Evolutionary conservation across 2,888 invertebrate species (phyloP).

Genomic region (Drosophila subsilvestris): DNA sequence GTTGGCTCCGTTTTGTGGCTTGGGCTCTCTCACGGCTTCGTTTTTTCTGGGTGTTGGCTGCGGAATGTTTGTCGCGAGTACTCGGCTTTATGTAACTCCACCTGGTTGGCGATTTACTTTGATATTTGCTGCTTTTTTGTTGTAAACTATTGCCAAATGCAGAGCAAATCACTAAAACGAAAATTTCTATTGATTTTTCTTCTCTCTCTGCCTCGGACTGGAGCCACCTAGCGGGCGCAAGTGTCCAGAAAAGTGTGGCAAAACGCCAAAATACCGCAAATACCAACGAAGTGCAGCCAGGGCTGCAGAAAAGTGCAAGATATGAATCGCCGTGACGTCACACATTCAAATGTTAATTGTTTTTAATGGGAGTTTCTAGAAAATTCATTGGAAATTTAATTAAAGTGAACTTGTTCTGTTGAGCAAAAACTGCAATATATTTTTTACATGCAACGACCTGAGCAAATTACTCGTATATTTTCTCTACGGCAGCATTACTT

Average conservation of each 20-base stretch:
- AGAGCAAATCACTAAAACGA: constrained; percentile 74
- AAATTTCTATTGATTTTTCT: constrained; percentile 83
- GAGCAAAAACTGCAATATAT: neutral
- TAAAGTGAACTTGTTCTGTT: neutral
- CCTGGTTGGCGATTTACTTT: constrained; percentile 37
- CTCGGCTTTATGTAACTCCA: constrained; percentile 59
- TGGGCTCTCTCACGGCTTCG: constrained; percentile 56
- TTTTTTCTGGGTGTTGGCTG: constrained; percentile 69
- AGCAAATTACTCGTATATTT: neutral
- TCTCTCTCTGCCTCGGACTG: constrained; percentile 62
- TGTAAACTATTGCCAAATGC: constrained; percentile 71
- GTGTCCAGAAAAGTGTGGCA: constrained; percentile 29
- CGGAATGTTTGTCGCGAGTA: constrained; percentile 60
- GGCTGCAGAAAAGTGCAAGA: neutral
- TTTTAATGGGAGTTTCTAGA: neutral
- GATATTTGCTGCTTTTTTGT: constrained; percentile 50
- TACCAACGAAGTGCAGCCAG: constrained; percentile 1
- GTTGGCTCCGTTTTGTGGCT: constrained; percentile 41
- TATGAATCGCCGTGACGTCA: neutral
- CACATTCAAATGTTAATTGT: neutral
- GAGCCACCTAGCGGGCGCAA: constrained; percentile 60
- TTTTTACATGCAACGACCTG: neutral
- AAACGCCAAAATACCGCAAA: neutral
- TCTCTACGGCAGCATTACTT: neutral
- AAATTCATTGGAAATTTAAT: neutral